Percentiles rank a stretch among this genome's conserved stretches.
These are phyloP conservation scores for Acanthopagrus latus DNA, from an alignment of 2,797 vertebrate genomes.

Conservation along the genomic window DNA sequence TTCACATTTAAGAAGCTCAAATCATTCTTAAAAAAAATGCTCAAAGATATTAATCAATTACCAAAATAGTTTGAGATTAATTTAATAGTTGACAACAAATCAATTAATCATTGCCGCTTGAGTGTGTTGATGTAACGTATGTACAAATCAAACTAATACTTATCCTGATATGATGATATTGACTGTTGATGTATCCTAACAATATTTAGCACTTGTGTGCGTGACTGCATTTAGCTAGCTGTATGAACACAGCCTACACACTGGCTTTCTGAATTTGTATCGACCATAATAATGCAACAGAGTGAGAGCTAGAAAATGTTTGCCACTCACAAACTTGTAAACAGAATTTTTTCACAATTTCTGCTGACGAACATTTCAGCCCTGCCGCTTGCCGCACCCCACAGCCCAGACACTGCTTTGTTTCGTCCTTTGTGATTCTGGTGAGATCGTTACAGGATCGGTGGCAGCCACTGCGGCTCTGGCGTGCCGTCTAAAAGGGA, in stretches of 20 bases:
- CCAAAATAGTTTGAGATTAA: no score
- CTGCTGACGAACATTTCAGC: constrained; percentile 18
- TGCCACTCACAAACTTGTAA: not conserved
- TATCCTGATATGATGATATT: no score
- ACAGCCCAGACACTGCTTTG: not conserved
- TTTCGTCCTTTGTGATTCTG: constrained; percentile 16
- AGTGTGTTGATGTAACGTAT: not conserved
- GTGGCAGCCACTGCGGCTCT: constrained; percentile 21
- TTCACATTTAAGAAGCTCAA: no score
- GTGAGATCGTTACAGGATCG: constrained; percentile 45
- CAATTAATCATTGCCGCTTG: no score
- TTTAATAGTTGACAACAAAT: no score
- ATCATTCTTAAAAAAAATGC: no score
- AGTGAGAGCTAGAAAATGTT: not conserved
- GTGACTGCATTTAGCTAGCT: not conserved
- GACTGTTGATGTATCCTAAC: not conserved
- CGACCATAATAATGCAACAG: not conserved
- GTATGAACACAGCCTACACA: not conserved
- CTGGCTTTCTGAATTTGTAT: not conserved
- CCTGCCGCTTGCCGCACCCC: not conserved
- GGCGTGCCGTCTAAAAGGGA: constrained; percentile 41
- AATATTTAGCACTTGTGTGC: not conserved
- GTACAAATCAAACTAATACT: not conserved
- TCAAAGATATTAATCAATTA: no score
- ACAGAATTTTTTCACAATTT: not conserved